A percentile compares a stretch with the other conserved stretches of the same genome.
These are phyloP conservation scores for Protomyctophum bolini DNA, from an alignment of 2,113 vertebrate genomes.

Conservation along the genomic window DNA sequence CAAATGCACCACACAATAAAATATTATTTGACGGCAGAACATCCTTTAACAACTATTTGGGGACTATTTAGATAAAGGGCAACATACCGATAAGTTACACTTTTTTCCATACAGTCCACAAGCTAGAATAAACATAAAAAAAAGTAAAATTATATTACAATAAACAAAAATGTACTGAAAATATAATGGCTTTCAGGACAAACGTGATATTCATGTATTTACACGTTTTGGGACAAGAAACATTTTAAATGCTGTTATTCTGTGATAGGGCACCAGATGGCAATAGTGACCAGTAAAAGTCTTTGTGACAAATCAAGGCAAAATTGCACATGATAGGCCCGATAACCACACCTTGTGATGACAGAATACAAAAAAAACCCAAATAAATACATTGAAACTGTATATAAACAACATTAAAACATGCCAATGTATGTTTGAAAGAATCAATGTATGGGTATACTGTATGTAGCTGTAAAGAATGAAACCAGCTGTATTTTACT, in stretches of 20 bases:
- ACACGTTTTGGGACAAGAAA: constrained; percentile 45
- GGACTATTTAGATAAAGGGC: constrained; percentile 11
- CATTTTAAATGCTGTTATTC: constrained; percentile 44
- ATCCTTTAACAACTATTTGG: background rate
- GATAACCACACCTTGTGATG: constrained; percentile 24
- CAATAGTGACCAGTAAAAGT: constrained; percentile 61
- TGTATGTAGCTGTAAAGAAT: constrained; percentile 33
- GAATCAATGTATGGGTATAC: constrained; percentile 30
- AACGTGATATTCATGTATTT: constrained; percentile 64
- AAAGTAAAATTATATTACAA: constrained; percentile 25
- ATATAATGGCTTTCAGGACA: constrained; percentile 45
- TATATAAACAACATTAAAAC: constrained; percentile 26
- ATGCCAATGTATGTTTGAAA: constrained; percentile 24
- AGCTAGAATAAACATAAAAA: constrained; percentile 34
- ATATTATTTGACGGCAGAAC: constrained; percentile 44
- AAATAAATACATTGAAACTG: constrained; percentile 12
- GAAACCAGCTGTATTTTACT: constrained; percentile 32
- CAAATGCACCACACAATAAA: constrained; percentile 38
- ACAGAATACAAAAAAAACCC: constrained; percentile 8
- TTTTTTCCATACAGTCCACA: constrained; percentile 28
- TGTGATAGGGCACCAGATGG: constrained; percentile 66
- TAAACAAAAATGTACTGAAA: constrained; percentile 16
- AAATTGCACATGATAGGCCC: background rate
- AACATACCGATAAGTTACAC: constrained; percentile 48
- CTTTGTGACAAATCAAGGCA: constrained; percentile 23